A percentile compares a stretch with the other conserved stretches of the same genome.
Conservation (phyloP, 1,140 invertebrate genomes). For the Heliconius hewitsoni region DNA sequence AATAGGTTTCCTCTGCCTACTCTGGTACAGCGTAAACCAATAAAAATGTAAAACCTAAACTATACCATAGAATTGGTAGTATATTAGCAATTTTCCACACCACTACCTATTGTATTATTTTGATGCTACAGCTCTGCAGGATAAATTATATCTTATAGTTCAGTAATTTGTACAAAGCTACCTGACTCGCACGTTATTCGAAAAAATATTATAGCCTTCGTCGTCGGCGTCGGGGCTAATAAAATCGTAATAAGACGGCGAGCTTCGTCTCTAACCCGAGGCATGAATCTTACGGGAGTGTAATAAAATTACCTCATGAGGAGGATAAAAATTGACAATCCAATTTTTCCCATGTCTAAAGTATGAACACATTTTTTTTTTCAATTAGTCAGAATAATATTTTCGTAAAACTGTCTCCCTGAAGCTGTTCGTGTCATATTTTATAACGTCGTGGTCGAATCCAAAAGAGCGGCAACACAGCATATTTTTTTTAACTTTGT, state of each 20-base stretch:
- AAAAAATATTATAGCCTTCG: slow-evolving; percentile 70
- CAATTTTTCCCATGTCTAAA: slow-evolving; percentile 50
- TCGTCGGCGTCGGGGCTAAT: slow-evolving; percentile 60
- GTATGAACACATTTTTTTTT: slow-evolving; percentile 23
- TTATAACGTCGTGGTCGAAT: too few species aligned
- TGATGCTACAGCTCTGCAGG: background rate
- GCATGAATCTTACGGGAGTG: slow-evolving; percentile 62
- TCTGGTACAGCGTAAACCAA: too few species aligned
- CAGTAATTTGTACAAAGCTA: slow-evolving; percentile 61
- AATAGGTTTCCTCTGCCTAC: too few species aligned
- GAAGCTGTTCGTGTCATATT: background rate
- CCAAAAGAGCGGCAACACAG: too few species aligned
- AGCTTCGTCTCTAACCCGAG: slow-evolving; percentile 52
- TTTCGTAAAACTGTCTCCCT: background rate
- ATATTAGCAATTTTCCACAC: background rate
- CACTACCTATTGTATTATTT: background rate
- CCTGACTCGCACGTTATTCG: slow-evolving; percentile 64
- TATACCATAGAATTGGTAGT: too few species aligned
- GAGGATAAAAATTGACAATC: slow-evolving; percentile 70
- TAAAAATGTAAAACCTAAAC: too few species aligned
- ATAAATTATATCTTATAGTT: slow-evolving; percentile 7
- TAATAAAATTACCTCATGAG: slow-evolving; percentile 75
- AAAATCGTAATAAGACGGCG: slow-evolving; percentile 72
- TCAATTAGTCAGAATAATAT: slow-evolving; percentile 28
- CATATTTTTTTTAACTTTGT: too few species aligned